Base-by-base conservation (phyloP, 2,888 invertebrate genomes). In the Lypha dubia region DNA sequence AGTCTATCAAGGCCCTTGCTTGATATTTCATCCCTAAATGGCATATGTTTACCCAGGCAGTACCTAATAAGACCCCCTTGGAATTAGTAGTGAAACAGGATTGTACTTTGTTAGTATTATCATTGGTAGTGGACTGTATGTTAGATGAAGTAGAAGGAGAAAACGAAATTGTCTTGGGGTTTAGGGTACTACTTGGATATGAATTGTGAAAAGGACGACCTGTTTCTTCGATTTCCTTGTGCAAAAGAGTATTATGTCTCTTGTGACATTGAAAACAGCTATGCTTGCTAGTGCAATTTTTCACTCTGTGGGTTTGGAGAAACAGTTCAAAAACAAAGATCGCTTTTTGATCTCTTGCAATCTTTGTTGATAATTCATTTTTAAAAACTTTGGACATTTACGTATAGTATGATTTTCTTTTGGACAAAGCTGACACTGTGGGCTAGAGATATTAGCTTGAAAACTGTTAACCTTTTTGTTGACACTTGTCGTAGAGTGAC, bases 1-100 rank as follows among this genome's bases (percentile, higher is more conserved):
- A 79, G 24, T 84, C 80, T 28, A 84, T 76, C n/a, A 86, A 17
- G 3, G 84, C 77, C 0, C 79, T 58, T 4, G 70, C 77, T 32
- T 51, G 62, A 46, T 74, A 80, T 0, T 4, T 56, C 1, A n/a
- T 28, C 1, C 56, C 44, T 17, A n/a, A n/a, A 51, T 86, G 75
- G 9, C 24, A 44, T 11, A 86, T 71, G 9, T 79, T 15, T 9
- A 83, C 24, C 7, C 81, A 35, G 0, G 79, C 79, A 1, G 83
- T 86, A 1, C 77, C 77, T 11, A 81, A 17, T 1, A 85, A 49
- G 0, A 86, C 71, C 0, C 49, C 28, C 56, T 44, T 28, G 2
- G 75, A 46, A 4, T 53, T 22, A 35, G 68, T 24, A 4, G 68
- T 38, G 20, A 49, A 38, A 28, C 77, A 77, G 1, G 51, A 68